Conservation (phyloP, 2,888 invertebrate genomes). For the Mermis nigrescens region DNA sequence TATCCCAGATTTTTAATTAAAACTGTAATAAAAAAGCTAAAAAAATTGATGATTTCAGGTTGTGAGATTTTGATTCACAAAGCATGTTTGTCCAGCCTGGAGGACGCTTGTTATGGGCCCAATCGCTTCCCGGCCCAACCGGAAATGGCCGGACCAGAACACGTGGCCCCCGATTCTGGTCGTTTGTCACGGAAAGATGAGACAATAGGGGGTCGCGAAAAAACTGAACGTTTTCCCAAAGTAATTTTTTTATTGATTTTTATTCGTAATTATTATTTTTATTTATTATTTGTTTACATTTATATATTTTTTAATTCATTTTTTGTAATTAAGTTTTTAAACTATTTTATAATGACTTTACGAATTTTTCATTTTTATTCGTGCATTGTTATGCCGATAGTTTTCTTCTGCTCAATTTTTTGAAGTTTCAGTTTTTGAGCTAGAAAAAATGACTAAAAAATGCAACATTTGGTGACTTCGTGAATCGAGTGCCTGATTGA, state of each 20-base stretch:
- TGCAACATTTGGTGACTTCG: too few species aligned
- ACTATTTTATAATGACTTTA: too few species aligned
- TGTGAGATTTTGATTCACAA: constrained; percentile 73
- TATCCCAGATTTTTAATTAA: not conserved
- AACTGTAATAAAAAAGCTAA: not conserved
- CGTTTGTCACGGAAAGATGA: not conserved
- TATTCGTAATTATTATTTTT: too few species aligned
- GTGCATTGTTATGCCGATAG: too few species aligned
- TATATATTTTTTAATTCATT: too few species aligned
- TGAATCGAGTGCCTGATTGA: too few species aligned
- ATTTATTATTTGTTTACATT: too few species aligned
- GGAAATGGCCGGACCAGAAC: not conserved
- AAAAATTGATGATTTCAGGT: constrained; percentile 39
- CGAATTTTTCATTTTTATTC: too few species aligned
- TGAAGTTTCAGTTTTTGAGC: too few species aligned
- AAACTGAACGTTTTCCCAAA: not conserved
- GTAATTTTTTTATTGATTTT: not conserved
- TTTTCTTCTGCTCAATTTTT: too few species aligned
- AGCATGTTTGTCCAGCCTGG: constrained; percentile 53
- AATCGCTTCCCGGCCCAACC: not conserved
- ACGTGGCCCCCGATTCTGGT: not conserved
- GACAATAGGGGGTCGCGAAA: not conserved
- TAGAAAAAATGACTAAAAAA: too few species aligned
- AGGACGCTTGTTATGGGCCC: constrained; percentile 51
- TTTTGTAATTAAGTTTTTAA: too few species aligned